A percentile compares a stretch with the other conserved stretches of the same genome.
These are phyloP conservation scores for Scelioninae gen. 1 DNA, from an alignment of 2,888 invertebrate genomes.

Conservation along the genomic window DNA sequence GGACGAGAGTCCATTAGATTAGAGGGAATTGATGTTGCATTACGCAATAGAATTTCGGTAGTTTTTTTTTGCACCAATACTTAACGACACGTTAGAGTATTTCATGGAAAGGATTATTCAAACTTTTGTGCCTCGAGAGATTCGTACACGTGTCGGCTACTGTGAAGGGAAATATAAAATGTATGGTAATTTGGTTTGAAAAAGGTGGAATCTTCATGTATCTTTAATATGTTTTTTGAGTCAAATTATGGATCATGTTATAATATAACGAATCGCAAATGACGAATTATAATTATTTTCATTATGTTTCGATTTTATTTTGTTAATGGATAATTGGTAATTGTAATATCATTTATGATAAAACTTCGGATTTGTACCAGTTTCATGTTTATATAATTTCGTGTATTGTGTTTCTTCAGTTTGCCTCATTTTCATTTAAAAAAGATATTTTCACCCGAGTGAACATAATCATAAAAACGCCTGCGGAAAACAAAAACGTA, in stretches of 20 bases:
- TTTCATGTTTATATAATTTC: too few relatives aligned
- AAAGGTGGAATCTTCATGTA: background rate
- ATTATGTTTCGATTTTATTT: too few relatives aligned
- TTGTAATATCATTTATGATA: too few relatives aligned
- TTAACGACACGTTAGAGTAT: slow-evolving; percentile 27
- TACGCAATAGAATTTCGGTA: slow-evolving; percentile 16
- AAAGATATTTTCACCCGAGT: too few relatives aligned
- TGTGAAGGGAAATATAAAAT: background rate
- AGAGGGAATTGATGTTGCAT: slow-evolving; percentile 56
- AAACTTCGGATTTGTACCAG: too few relatives aligned
- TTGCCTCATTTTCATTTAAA: too few relatives aligned
- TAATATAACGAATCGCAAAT: background rate
- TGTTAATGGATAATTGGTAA: too few relatives aligned
- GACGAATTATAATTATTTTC: too few relatives aligned
- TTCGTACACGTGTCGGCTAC: slow-evolving; percentile 40
- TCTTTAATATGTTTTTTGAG: background rate
- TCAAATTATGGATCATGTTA: background rate
- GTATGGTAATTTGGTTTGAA: slow-evolving; percentile 5
- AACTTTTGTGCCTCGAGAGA: slow-evolving; percentile 19
- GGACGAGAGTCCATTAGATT: slow-evolving; percentile 65
- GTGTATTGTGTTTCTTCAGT: too few relatives aligned
- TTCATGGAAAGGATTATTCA: slow-evolving; percentile 56
- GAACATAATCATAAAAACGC: too few relatives aligned
- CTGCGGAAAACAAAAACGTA: too few relatives aligned
- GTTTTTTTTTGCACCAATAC: slow-evolving; percentile 20